Percentiles rank a stretch among this genome's conserved stretches.
Evolutionary conservation across 2,888 invertebrate species (phyloP).

Genomic region (Eupeodes latifasciatus): DNA sequence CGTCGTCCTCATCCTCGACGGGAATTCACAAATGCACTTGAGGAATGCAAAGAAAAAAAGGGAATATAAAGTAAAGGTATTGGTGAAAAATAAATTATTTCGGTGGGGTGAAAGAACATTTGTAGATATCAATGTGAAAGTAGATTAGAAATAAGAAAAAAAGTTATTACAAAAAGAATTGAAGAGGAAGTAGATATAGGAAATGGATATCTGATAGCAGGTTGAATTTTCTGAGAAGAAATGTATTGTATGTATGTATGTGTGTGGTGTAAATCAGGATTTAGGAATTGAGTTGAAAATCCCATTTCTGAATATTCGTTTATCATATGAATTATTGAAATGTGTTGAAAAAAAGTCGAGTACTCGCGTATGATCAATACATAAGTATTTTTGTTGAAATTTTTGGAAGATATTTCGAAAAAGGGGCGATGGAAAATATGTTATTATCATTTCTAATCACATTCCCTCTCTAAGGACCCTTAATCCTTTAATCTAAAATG

Average conservation of each 20-base stretch:
- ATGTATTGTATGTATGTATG: background rate
- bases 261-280: conserved; percentile 37
- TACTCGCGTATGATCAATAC: background rate
- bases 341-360: background rate
- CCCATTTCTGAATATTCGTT: conserved; percentile 24
- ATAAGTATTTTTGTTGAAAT: background rate
- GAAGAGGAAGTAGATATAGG: conserved; percentile 24
- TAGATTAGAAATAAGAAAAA: conserved; percentile 70
- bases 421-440: background rate
- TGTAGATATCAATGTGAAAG: conserved; percentile 54
- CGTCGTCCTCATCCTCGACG: background rate
- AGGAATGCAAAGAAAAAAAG: conserved; percentile 24
- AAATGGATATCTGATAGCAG: conserved; percentile 36
- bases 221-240: background rate
- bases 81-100: conserved; percentile 64
- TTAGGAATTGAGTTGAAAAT: conserved; percentile 56
- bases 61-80: background rate
- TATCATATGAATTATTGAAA: conserved; percentile 3
- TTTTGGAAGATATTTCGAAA: background rate
- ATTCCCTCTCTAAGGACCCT: background rate
- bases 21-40: conserved; percentile 65
- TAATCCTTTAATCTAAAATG: background rate
- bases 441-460: background rate
- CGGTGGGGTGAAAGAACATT: conserved; percentile 7
- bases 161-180: conserved; percentile 69